These are phyloP conservation scores for Origma solitaria DNA, from an alignment of 2,113 vertebrate genomes.

Conservation along the genomic window DNA sequence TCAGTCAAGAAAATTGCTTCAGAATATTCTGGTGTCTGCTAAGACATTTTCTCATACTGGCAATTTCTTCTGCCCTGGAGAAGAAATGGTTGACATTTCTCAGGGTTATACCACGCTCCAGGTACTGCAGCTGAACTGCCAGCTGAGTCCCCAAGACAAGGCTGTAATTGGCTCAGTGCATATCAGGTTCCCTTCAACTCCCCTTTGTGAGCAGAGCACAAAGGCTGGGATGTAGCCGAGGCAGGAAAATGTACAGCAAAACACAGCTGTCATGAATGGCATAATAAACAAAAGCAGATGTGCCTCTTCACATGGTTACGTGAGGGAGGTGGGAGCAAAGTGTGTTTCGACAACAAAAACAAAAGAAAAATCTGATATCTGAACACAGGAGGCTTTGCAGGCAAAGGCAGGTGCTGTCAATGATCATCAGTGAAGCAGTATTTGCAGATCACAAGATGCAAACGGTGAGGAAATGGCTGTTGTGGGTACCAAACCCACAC, in stretches of 20 bases:
- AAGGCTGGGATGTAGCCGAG: not conserved
- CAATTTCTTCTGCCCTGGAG: not conserved
- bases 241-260: constrained; percentile 5
- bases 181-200: not conserved
- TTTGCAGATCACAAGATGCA: not conserved
- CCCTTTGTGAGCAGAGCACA: not conserved
- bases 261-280: not conserved
- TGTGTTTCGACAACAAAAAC: not conserved
- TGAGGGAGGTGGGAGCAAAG: not conserved
- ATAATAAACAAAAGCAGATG: constrained; percentile 33
- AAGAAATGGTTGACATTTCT: constrained; percentile 1
- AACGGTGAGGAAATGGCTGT: not conserved
- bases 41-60: not conserved
- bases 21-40: not conserved
- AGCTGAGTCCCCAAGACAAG: not conserved
- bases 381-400: not conserved
- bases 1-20: not conserved
- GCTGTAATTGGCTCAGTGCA: not conserved
- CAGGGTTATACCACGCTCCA: not conserved
- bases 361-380: not conserved
- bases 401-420: not conserved
- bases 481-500: not conserved
- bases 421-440: not conserved
- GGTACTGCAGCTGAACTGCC: not conserved
- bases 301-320: not conserved